Conservation (phyloP, 2,888 invertebrate genomes). For the Chironomus tentans region DNA sequence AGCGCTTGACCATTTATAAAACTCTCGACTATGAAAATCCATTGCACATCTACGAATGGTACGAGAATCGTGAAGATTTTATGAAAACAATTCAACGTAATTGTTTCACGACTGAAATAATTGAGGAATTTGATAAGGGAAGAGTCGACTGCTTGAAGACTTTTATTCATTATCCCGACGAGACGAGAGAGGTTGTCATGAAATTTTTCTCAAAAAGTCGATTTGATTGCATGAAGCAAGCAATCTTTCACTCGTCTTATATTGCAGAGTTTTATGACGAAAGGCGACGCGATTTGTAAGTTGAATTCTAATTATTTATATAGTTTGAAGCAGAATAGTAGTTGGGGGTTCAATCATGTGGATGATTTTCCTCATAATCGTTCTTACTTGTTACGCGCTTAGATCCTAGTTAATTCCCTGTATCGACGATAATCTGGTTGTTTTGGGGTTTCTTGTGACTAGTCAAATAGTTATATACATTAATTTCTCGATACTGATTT, state of each 20-base stretch:
- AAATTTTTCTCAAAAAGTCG: conserved; percentile 45
- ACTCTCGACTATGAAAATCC: conserved; percentile 36
- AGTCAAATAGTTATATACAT: too few species aligned
- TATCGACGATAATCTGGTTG: too few species aligned
- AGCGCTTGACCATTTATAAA: conserved; percentile 33
- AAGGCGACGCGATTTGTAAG: conserved; percentile 44
- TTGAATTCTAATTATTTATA: too few species aligned
- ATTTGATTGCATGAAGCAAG: conserved; percentile 56
- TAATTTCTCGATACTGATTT: too few species aligned
- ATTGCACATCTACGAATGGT: conserved; percentile 50
- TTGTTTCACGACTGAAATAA: conserved; percentile 44
- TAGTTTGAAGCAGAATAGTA: too few species aligned
- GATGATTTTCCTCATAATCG: too few species aligned
- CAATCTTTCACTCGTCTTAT: conserved; percentile 47
- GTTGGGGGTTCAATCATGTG: too few species aligned
- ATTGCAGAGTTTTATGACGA: conserved; percentile 51
- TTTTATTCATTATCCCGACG: conserved; percentile 34
- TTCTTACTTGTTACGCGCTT: too few species aligned
- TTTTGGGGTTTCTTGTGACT: too few species aligned
- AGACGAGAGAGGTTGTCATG: conserved; percentile 36
- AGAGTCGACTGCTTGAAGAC: conserved; percentile 60
- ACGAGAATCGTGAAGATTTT: conserved; percentile 55
- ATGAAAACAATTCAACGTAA: conserved; percentile 49
- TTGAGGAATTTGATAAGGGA: conserved; percentile 56
- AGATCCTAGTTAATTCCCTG: too few species aligned